Conservation (phyloP, 2,113 vertebrate genomes). For the Calypte anna region DNA sequence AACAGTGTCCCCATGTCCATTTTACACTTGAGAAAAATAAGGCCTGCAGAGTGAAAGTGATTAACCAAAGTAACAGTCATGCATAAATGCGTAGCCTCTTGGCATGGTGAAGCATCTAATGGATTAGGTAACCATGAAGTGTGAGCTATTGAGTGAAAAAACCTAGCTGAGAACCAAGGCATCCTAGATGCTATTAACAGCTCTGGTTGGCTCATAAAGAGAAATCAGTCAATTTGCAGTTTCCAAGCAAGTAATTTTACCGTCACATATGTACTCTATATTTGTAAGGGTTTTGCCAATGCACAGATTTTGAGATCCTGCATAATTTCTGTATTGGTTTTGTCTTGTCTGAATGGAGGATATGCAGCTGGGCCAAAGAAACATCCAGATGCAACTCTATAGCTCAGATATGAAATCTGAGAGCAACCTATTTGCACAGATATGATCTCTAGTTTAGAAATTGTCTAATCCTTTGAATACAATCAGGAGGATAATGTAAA, state of each 20-base stretch:
- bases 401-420: not conserved
- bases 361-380: not conserved
- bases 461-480: not conserved
- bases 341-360: not conserved
- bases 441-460: not conserved
- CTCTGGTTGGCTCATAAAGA: not conserved
- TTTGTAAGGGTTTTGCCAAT: not conserved
- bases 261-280: accelerated
- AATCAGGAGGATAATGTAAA: not conserved
- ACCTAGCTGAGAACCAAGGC: accelerated
- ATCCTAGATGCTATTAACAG: not conserved
- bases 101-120: not conserved
- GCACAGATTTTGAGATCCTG: not conserved
- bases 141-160: not conserved
- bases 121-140: not conserved
- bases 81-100: not conserved
- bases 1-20: not conserved
- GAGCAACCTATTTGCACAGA: no score
- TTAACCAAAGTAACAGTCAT: not conserved
- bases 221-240: not conserved
- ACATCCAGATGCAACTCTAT: not conserved
- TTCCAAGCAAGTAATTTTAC: not conserved
- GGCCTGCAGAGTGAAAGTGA: not conserved
- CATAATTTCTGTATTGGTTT: not conserved
- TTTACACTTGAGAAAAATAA: not conserved